Conservation (phyloP, 2,113 vertebrate genomes). For the Pongo pygmaeus region DNA sequence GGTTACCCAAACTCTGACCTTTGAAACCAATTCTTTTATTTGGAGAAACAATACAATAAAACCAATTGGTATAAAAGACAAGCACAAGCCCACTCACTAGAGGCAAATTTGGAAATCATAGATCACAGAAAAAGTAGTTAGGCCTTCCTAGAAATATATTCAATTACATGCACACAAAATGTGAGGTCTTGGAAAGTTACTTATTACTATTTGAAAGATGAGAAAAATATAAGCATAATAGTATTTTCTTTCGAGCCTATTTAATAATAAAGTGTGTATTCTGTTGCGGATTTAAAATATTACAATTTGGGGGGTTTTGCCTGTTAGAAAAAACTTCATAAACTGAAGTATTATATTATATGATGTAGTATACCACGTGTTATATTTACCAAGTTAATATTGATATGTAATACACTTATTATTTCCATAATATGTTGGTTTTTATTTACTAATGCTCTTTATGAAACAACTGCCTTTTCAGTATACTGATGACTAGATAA, state of each 20-base stretch:
- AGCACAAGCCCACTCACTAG: background rate
- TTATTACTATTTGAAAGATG: background rate
- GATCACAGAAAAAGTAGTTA: background rate
- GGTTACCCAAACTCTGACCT: background rate
- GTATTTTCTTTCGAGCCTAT: background rate
- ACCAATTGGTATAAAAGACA: background rate
- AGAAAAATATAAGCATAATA: background rate
- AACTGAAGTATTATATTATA: background rate
- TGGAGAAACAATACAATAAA: background rate
- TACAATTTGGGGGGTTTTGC: background rate
- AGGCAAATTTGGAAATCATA: background rate
- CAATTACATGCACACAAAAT: background rate
- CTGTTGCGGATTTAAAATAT: background rate
- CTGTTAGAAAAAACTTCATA: background rate
- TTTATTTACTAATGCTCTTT: background rate
- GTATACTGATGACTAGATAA: background rate
- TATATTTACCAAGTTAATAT: background rate
- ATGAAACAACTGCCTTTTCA: background rate
- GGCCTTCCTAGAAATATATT: background rate
- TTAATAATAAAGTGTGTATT: background rate
- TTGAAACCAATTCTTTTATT: conserved; percentile 38
- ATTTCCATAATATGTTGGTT: background rate
- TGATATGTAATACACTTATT: background rate
- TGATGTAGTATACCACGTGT: background rate
- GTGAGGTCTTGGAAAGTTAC: background rate